Evolutionary conservation across 2,888 invertebrate species (phyloP).

Genomic region (Hoplodrina ambigua): DNA sequence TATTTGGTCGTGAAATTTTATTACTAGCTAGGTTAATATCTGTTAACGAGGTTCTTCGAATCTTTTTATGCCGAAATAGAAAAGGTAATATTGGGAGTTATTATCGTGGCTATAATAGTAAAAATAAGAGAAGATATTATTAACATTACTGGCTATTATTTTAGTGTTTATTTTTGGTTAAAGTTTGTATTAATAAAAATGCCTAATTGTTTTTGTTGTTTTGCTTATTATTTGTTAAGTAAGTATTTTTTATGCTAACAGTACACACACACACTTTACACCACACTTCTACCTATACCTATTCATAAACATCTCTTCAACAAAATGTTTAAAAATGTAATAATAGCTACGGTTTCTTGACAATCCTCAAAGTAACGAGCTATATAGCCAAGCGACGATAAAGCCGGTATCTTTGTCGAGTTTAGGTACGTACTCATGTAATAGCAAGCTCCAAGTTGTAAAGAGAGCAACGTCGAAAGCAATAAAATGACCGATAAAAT

Average conservation of each 20-base stretch:
- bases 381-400: conserved; percentile 59
- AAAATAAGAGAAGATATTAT: conserved; percentile 21
- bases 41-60: conserved; percentile 56
- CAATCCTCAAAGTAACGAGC: conserved; percentile 48
- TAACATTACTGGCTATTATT: conserved; percentile 31
- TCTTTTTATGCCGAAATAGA: conserved; percentile 47
- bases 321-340: conserved; percentile 30
- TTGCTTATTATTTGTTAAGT: neutral
- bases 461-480: conserved; percentile 65
- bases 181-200: neutral
- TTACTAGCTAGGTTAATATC: conserved; percentile 55
- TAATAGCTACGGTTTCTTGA: conserved; percentile 36
- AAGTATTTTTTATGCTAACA: neutral
- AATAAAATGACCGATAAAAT: conserved; percentile 70
- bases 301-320: neutral
- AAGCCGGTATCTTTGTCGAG: conserved; percentile 64
- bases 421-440: conserved; percentile 65
- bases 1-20: conserved; percentile 57
- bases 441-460: conserved; percentile 63
- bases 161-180: conserved; percentile 6
- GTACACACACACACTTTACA: too few species aligned
- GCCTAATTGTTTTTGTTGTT: too few species aligned
- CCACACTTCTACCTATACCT: too few species aligned
- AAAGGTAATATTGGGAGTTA: conserved; percentile 46
- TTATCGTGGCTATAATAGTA: conserved; percentile 39